Percentiles rank a stretch among this genome's conserved stretches.
Evolutionary conservation across 2,797 vertebrate genomes (phyloP).

Genomic region (Microtus obscurus): DNA sequence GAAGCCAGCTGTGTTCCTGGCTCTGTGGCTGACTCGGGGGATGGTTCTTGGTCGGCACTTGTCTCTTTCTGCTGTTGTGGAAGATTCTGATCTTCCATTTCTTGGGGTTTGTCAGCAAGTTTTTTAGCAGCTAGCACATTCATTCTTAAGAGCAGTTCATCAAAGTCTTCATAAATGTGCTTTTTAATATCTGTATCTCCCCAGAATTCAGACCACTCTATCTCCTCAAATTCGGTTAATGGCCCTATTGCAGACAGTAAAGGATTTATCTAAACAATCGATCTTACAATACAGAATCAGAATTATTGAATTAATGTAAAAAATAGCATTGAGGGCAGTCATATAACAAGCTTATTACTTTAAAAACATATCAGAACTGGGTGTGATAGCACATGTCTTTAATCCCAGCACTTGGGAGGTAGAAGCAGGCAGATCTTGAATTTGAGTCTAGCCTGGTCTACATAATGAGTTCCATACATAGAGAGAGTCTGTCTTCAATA

Average conservation of each 20-base stretch:
- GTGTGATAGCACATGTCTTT: background rate
- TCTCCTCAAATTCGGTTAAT: conserved; percentile 86
- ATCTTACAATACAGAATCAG: conserved; percentile 43
- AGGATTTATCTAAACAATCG: conserved; percentile 47
- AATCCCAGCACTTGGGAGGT: background rate
- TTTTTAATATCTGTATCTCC: conserved; percentile 82
- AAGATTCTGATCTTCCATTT: background rate
- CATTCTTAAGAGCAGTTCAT: conserved; percentile 42
- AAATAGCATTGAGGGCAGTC: background rate
- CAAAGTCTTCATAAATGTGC: conserved; percentile 73
- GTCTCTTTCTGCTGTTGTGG: background rate
- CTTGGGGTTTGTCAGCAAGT: background rate
- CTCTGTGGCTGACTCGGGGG: background rate
- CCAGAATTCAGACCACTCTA: conserved; percentile 85
- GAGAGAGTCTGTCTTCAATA: background rate
- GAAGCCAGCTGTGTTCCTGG: background rate
- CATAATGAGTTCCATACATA: background rate
- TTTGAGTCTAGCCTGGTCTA: background rate
- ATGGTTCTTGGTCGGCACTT: background rate
- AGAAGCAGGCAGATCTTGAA: background rate
- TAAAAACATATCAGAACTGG: conserved; percentile 11
- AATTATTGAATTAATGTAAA: conserved; percentile 51
- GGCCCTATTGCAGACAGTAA: conserved; percentile 87
- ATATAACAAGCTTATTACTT: conserved; percentile 49
- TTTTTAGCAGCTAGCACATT: conserved; percentile 52